phyloP scores from a whole-genome alignment of 2,888 invertebrate species.

The Drosophila multiciliata region DNA sequence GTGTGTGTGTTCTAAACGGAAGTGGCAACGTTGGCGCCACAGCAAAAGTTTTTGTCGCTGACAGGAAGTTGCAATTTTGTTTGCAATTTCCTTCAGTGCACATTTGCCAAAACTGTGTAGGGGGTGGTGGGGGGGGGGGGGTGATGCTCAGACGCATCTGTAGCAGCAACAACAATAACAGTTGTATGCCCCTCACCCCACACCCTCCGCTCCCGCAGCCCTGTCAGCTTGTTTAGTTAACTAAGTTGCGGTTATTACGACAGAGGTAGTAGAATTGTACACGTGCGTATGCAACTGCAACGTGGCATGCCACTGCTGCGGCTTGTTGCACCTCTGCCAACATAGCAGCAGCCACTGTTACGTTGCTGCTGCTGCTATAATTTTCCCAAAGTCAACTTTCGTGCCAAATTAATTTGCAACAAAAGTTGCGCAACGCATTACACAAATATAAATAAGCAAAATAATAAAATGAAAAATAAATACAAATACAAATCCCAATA shows the following conservation, averaged over 20 bases:
- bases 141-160: constrained; percentile 30
- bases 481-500: constrained; percentile 29
- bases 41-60: constrained; percentile 81
- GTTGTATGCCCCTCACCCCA: neutral
- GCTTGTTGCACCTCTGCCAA: constrained; percentile 28
- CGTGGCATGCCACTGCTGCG: constrained; percentile 8
- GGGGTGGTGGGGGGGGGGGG: neutral
- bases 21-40: constrained; percentile 81
- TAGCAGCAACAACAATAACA: constrained; percentile 30
- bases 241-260: constrained; percentile 79
- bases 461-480: constrained; percentile 22
- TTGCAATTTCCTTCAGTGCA: constrained; percentile 83
- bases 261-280: constrained; percentile 46
- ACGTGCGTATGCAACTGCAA: constrained; percentile 41
- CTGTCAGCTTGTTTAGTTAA: constrained; percentile 79
- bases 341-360: constrained; percentile 2
- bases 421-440: constrained; percentile 71
- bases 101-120: constrained; percentile 45
- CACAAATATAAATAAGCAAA: constrained; percentile 59
- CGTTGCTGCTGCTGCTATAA: constrained; percentile 37
- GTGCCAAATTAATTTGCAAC: constrained; percentile 77
- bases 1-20: constrained; percentile 67
- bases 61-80: constrained; percentile 84
- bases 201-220: constrained; percentile 23
- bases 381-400: constrained; percentile 62